Conservation (phyloP, 2,888 invertebrate genomes). For the Heterodera filipjevi region DNA sequence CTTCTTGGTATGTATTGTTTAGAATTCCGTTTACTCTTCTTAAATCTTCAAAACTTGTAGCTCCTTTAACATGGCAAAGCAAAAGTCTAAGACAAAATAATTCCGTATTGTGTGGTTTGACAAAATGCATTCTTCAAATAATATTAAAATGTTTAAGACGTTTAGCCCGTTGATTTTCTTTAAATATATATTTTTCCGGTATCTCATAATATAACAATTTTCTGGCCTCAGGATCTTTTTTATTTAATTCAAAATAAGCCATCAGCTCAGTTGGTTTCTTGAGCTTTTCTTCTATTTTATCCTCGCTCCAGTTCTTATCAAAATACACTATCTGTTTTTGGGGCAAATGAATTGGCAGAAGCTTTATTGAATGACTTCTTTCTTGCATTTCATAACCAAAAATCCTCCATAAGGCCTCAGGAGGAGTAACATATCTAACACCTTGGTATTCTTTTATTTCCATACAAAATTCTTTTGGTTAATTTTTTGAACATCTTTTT, state of each 20-base stretch:
- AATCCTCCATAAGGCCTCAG: slow-evolving; percentile 62
- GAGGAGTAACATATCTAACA: slow-evolving; percentile 56
- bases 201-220: slow-evolving; percentile 33
- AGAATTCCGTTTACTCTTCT: slow-evolving; percentile 45
- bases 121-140: slow-evolving; percentile 40
- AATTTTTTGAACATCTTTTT: slow-evolving; percentile 33
- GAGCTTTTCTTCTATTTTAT: slow-evolving; percentile 22
- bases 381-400: slow-evolving; percentile 46
- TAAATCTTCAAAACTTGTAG: slow-evolving; percentile 46
- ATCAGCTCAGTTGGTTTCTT: slow-evolving; percentile 31
- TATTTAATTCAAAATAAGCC: slow-evolving; percentile 39
- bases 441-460: slow-evolving; percentile 11
- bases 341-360: slow-evolving; percentile 40
- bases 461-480: slow-evolving; percentile 33
- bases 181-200: slow-evolving; percentile 34
- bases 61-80: slow-evolving; percentile 41
- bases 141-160: slow-evolving; percentile 2
- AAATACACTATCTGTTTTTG: slow-evolving; percentile 35
- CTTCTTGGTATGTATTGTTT: slow-evolving; percentile 34
- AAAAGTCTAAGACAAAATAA: slow-evolving; percentile 38
- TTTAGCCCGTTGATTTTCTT: slow-evolving; percentile 2
- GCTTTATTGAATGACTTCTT: slow-evolving; percentile 33
- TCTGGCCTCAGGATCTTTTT: slow-evolving; percentile 28
- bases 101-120: slow-evolving; percentile 37
- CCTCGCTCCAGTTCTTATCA: slow-evolving; percentile 14